Evolutionary conservation across 2,888 invertebrate genomes (phyloP).

Genomic region (Agapetus fuscipes): DNA sequence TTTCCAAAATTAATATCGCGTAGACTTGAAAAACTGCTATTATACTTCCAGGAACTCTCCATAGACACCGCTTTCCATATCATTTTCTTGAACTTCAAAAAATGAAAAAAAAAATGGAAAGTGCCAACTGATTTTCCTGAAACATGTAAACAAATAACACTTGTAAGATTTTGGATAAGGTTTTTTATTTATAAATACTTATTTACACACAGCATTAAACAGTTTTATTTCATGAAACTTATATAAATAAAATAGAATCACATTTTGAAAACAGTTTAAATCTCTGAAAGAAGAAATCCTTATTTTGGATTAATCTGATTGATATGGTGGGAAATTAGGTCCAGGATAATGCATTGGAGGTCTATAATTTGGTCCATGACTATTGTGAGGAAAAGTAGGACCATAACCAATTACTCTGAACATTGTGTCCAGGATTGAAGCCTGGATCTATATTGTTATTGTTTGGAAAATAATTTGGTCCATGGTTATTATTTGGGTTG

Average conservation of each 20-base stretch:
- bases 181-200: background rate
- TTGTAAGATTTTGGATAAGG: too few species aligned
- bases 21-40: too few species aligned
- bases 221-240: too few species aligned
- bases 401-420: background rate
- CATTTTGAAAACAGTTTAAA: background rate
- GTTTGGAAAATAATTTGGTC: background rate
- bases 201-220: background rate
- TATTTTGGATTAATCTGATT: background rate
- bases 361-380: conserved; percentile 8
- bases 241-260: too few species aligned
- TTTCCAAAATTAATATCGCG: too few species aligned
- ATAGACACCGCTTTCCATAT: background rate
- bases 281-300: background rate
- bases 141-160: background rate
- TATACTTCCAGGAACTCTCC: too few species aligned
- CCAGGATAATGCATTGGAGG: background rate
- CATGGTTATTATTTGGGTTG: conserved; percentile 3
- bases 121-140: background rate
- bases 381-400: conserved; percentile 6
- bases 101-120: background rate
- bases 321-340: background rate
- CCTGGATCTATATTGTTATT: conserved; percentile 1
- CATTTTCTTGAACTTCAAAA: conserved; percentile 1
- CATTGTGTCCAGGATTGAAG: conserved; percentile 1